A percentile compares a stretch with the other conserved stretches of the same genome.
These are phyloP conservation scores for Galagoides demidoff DNA, from an alignment of 2,797 vertebrate species.

Conservation along the genomic window DNA sequence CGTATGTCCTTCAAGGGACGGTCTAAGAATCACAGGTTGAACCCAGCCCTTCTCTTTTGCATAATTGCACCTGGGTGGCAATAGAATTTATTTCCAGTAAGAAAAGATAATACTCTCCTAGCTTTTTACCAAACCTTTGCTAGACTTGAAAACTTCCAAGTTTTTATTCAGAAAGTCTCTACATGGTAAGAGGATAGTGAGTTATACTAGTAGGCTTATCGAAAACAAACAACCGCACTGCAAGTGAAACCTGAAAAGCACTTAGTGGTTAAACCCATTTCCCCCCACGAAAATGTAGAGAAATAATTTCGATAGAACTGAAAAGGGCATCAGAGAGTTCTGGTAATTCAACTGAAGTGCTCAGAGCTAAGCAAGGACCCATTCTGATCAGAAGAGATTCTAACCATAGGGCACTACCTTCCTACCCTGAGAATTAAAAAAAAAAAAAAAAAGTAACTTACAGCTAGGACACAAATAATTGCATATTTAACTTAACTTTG, in stretches of 20 bases:
- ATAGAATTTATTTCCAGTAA: neutral
- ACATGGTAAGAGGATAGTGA: neutral
- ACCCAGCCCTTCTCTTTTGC: neutral
- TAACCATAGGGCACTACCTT: neutral
- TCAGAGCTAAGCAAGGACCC: neutral
- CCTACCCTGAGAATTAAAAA: neutral
- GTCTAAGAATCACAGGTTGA: neutral
- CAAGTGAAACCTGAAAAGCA: neutral
- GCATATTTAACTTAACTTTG: neutral
- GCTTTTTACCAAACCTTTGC: neutral
- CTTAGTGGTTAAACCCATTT: neutral
- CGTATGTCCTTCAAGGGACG: neutral
- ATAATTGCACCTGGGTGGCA: neutral
- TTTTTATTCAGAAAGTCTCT: slow-evolving; percentile 35
- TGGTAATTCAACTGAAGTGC: no score
- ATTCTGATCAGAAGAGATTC: neutral
- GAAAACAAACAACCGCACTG: neutral
- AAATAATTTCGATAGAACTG: neutral
- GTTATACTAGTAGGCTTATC: neutral
- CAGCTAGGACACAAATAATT: neutral
- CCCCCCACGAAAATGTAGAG: neutral
- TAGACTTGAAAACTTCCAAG: neutral
- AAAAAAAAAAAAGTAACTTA: neutral
- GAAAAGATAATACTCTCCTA: neutral
- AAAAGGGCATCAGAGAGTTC: neutral